Evolutionary conservation across 2,797 vertebrate genomes (phyloP), one percentile per base, ranked within the genome.

Genomic region (Platyrinchus mystaceus): DNA sequence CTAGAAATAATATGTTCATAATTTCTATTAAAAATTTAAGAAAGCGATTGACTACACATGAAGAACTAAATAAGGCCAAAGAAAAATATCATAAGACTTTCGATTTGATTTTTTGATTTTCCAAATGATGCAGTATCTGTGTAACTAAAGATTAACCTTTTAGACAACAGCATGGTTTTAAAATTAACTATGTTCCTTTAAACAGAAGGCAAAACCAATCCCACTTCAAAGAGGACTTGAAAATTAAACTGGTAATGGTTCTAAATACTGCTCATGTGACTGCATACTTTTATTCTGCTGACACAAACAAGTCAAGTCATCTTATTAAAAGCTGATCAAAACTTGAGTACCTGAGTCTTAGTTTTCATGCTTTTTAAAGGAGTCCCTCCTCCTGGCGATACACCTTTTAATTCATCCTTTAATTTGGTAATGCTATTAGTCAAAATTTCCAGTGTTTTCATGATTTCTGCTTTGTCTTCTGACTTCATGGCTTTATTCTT

Each of bases 361-460:
- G 98, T 99, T 98, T 99, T 99, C 94, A 98, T 95, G 66, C 94
- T 97, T 89, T 98, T 98, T 32, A 98, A 95, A 39, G 97, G 96
- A 96, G 97, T 82, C 77, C 93, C 96, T 96, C 97, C 96, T 95
- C 95, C 97, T 69, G 98, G 94, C 46, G 99, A 98, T 90, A 98
- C 98, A 69, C 98, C 98, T 97, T 99, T 99, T 76, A 99, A 98
- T 96, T 99, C 99, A 96, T 99, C 99, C 96, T 99, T 99, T 85
- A 99, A 98, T 95, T 99, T 99, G 71, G 98, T 99, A 97, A 99
- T 99, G 97, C 98, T 99, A 89, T 99, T 99, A 70, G 99, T 99
- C 81, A 99, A 98, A 32, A 96, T 97, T 84, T 98, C 98, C 96
- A 99, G 96, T 4, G 99, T 99, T 97, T 99, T 99, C 99, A 99